A percentile compares a stretch with the other conserved stretches of the same genome.
These are phyloP conservation scores for Lasioglossum figueresi DNA, from an alignment of 2,888 invertebrate species.

Conservation along the genomic window DNA sequence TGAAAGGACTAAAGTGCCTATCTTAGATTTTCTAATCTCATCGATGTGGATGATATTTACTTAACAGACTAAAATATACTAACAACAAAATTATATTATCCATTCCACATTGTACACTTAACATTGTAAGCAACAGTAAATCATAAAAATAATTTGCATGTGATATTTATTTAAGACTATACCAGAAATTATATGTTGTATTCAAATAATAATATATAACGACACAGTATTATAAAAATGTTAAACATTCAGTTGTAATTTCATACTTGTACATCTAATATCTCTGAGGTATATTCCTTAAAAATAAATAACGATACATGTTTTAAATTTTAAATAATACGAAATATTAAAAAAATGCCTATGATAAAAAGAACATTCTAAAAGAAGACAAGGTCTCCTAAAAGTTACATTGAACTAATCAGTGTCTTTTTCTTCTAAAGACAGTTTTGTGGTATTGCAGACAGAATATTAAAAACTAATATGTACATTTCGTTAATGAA, in stretches of 20 bases:
- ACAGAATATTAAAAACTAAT: conserved; percentile 1
- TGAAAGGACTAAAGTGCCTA: conserved; percentile 67
- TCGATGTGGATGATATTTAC: conserved; percentile 36
- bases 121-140: conserved; percentile 31
- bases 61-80: conserved; percentile 37
- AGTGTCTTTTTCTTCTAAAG: conserved; percentile 3
- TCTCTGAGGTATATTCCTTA: conserved; percentile 9
- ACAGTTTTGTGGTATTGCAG: conserved; percentile 13
- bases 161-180: conserved; percentile 44
- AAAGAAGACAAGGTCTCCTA: background rate
- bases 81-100: conserved; percentile 38
- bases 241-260: conserved; percentile 45
- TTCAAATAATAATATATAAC: conserved; percentile 28
- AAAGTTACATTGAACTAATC: conserved; percentile 3
- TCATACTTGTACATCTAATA: conserved; percentile 33
- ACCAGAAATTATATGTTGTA: conserved; percentile 34
- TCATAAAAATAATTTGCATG: conserved; percentile 49
- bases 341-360: conserved; percentile 9
- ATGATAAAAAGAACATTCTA: conserved; percentile 13
- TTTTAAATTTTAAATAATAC: conserved; percentile 26
- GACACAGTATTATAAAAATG: conserved; percentile 43
- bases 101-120: conserved; percentile 37
- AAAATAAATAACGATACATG: conserved; percentile 17
- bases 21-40: conserved; percentile 59
- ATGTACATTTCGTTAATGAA: background rate